phyloP scores from a whole-genome alignment of 1,140 invertebrate species.

The Diachasmimorpha longicaudata region DNA sequence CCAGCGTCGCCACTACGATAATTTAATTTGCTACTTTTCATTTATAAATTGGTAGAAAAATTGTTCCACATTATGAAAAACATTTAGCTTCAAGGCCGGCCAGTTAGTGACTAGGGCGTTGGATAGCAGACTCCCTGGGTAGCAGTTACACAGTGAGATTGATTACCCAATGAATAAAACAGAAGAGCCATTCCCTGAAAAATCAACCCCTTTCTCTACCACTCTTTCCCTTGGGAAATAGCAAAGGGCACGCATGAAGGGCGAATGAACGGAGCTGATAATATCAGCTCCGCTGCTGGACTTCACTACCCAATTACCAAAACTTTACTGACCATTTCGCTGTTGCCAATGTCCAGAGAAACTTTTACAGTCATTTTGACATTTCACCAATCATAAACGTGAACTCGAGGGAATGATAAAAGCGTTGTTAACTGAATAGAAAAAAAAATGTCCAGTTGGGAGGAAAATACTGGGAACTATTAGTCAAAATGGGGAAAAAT shows the following conservation, averaged over 20 bases:
- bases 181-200: slow-evolving; percentile 16
- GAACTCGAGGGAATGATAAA: slow-evolving; percentile 4
- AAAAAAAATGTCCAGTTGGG: no score
- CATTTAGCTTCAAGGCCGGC: slow-evolving; percentile 20
- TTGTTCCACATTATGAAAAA: background rate
- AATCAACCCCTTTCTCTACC: background rate
- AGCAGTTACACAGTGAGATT: slow-evolving; percentile 14
- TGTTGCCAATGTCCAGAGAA: slow-evolving; percentile 8
- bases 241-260: background rate
- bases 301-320: background rate
- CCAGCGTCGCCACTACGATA: no score
- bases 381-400: slow-evolving; percentile 22
- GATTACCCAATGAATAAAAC: slow-evolving; percentile 25
- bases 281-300: background rate
- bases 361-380: slow-evolving; percentile 31
- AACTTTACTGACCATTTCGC: background rate
- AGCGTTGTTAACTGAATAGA: background rate
- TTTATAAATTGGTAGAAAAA: background rate
- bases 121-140: background rate
- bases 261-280: background rate
- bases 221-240: background rate
- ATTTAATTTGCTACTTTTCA: no score
- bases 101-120: background rate
- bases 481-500: no score
- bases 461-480: slow-evolving; percentile 14